These are phyloP conservation scores for Anguilla marmorata DNA, from an alignment of 2,797 vertebrate genomes.

Conservation along the genomic window DNA sequence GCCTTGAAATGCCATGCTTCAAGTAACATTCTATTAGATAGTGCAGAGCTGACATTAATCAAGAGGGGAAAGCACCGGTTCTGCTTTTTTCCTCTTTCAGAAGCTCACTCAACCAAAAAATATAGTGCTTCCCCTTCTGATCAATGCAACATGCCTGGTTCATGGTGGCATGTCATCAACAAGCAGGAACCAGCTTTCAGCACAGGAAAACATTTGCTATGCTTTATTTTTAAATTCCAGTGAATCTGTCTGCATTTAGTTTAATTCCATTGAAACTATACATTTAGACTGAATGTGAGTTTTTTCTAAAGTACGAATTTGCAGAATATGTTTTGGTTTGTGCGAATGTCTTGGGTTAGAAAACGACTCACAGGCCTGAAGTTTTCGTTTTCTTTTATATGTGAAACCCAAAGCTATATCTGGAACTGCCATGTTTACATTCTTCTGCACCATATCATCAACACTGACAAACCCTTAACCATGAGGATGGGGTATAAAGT, in stretches of 20 bases:
- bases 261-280: neutral
- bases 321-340: neutral
- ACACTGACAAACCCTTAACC: conserved; percentile 2
- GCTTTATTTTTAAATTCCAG: neutral
- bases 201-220: neutral
- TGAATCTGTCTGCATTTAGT: neutral
- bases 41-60: neutral
- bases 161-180: neutral
- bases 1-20: neutral
- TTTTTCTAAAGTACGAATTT: neutral
- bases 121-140: neutral
- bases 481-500: neutral
- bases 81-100: neutral
- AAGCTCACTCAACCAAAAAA: neutral
- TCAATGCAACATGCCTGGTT: neutral
- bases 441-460: conserved; percentile 9
- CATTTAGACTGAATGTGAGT: neutral
- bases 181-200: neutral
- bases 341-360: neutral
- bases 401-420: neutral
- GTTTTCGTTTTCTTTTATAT: neutral
- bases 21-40: conserved; percentile 4
- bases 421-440: conserved; percentile 11
- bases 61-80: neutral
- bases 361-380: neutral